Evolutionary conservation across 2,888 invertebrate genomes (phyloP).

Genomic region (Oligia fasciuncula): DNA sequence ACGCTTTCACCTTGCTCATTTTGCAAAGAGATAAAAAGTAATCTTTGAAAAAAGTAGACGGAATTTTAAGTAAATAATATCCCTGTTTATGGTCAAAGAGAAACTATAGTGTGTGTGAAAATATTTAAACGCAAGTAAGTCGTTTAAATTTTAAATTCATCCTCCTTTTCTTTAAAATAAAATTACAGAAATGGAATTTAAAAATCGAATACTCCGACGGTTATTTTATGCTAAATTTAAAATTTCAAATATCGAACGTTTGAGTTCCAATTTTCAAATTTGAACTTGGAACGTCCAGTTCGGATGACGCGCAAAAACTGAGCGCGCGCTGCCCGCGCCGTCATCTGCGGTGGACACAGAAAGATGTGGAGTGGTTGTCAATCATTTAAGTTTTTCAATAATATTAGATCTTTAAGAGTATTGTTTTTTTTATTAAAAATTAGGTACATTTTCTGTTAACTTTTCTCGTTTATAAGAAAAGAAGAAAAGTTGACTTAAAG

Average conservation of each 20-base stretch:
- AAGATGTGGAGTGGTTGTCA: slow-evolving; percentile 69
- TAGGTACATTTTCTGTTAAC: not conserved
- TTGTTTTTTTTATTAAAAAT: not conserved
- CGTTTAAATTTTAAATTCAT: slow-evolving; percentile 36
- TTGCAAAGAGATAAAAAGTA: not conserved
- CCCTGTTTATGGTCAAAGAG: not conserved
- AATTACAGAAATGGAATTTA: slow-evolving; percentile 48
- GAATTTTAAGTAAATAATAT: not conserved
- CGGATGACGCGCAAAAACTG: slow-evolving; percentile 88
- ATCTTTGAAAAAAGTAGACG: not conserved
- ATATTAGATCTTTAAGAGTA: not conserved
- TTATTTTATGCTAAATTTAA: slow-evolving; percentile 85
- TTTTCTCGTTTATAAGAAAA: no score
- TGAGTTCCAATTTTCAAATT: slow-evolving; percentile 89
- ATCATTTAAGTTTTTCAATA: not conserved
- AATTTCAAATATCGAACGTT: slow-evolving; percentile 88
- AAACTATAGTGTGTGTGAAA: slow-evolving; percentile 8
- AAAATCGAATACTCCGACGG: slow-evolving; percentile 63
- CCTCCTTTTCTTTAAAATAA: slow-evolving; percentile 25
- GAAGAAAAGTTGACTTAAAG: no score
- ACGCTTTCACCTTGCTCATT: not conserved
- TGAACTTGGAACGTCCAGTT: slow-evolving; percentile 90
- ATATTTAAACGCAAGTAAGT: slow-evolving; percentile 20
- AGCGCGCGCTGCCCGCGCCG: slow-evolving; percentile 87
- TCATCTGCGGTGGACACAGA: slow-evolving; percentile 82